These are phyloP conservation scores for Dendrolimus kikuchii DNA, from an alignment of 1,140 invertebrate species.

Conservation along the genomic window DNA sequence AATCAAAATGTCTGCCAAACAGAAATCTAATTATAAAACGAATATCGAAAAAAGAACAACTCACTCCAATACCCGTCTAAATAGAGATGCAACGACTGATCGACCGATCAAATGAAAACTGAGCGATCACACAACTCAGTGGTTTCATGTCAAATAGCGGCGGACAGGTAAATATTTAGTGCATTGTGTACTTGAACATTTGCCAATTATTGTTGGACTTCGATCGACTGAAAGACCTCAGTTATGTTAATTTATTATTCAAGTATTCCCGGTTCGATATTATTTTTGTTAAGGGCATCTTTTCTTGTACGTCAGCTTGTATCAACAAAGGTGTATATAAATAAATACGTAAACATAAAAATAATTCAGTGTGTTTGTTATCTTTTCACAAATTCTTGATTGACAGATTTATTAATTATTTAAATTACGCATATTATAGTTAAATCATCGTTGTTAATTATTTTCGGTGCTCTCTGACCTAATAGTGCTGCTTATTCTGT, in stretches of 20 bases:
- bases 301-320: conserved; percentile 5
- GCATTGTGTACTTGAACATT: conserved; percentile 49
- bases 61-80: conserved; percentile 26
- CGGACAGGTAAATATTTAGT: conserved; percentile 61
- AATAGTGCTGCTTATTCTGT: no score
- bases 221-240: conserved; percentile 51
- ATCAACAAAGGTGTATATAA: no score
- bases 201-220: conserved; percentile 62
- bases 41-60: conserved; percentile 31
- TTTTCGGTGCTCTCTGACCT: no score
- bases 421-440: no score
- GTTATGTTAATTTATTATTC: conserved; percentile 49
- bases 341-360: no score
- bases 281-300: conserved; percentile 20
- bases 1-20: conserved; percentile 42
- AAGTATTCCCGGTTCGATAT: conserved; percentile 30
- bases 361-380: no score
- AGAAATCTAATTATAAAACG: conserved; percentile 43
- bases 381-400: no score
- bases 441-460: no score
- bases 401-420: no score
- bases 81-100: conserved; percentile 30
- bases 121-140: conserved; percentile 32
- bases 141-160: conserved; percentile 37
- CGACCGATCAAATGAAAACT: conserved; percentile 17